A percentile compares a stretch with the other conserved stretches of the same genome.
Evolutionary conservation across 2,888 invertebrate species (phyloP).

Genomic region (Sylvicola cinctus): DNA sequence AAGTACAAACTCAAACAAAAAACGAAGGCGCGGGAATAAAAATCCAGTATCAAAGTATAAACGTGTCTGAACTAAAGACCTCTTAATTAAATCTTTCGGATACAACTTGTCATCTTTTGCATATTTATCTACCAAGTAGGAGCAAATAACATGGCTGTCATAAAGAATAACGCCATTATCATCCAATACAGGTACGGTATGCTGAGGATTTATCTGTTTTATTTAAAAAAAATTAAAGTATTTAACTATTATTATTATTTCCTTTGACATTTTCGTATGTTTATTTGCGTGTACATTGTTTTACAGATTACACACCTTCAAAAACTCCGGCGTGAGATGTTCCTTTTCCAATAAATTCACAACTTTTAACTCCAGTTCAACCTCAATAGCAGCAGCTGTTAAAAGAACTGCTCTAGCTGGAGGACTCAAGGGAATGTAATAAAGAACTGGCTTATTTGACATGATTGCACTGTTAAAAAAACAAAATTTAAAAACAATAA

Average conservation of each 20-base stretch:
- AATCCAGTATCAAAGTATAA: conserved; percentile 22
- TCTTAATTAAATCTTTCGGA: conserved; percentile 20
- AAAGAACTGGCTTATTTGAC: conserved; percentile 11
- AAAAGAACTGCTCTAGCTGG: conserved; percentile 24
- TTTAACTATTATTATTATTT: no score
- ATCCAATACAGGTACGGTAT: conserved; percentile 38
- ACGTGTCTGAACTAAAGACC: conserved; percentile 20
- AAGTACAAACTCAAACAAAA: conserved; percentile 20
- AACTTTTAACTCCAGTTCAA: conserved; percentile 22
- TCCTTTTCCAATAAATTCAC: conserved; percentile 23
- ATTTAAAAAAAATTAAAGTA: no score
- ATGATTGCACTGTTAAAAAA: no score
- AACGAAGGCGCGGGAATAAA: conserved; percentile 21
- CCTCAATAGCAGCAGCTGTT: conserved; percentile 20
- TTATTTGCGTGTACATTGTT: no score
- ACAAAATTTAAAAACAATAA: no score
- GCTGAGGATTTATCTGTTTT: conserved; percentile 39
- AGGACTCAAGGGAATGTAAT: conserved; percentile 22
- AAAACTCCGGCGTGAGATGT: conserved; percentile 21
- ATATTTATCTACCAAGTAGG: conserved; percentile 39
- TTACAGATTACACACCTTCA: conserved; percentile 14
- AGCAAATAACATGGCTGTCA: conserved; percentile 45
- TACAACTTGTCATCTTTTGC: conserved; percentile 29
- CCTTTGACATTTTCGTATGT: no score
- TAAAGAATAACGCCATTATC: conserved; percentile 31